Evolutionary conservation across 2,113 vertebrate species (phyloP), one percentile per base, ranked within the genome.

Genomic region (Lathamus discolor): DNA sequence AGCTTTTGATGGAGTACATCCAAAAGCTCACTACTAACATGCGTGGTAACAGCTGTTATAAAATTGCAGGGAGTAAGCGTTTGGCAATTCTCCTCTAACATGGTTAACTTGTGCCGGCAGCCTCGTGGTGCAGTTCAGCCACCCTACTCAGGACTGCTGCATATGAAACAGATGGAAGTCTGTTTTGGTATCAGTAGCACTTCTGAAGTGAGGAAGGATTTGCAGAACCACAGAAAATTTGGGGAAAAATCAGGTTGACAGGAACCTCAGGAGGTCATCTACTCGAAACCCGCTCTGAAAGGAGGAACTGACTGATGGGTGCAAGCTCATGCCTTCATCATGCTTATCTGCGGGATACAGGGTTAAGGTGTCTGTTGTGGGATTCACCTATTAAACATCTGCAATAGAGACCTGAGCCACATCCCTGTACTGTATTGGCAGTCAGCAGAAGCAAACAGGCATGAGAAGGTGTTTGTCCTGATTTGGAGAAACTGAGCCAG

Each of bases 341-440:
- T 2, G 0, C 19, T 59, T 41, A 19, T 2, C 61, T 84, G 44
- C 28, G 49, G 57, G 33, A 49, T 14, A 63, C 24, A 54, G 49
- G 9, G 41, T 52, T 4, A 19, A 17, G 51, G 61, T n/a, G 33
- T 17, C 13, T 25, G 3, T 7, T 24, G 64, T 29, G 68, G 43
- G 46, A 33, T 44, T 74, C 46, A 63, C 13, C 73, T 69, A 0
- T 3, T 16, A 43, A 52, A 43, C 9, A 35, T 10, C 27, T 54
- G 11, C 16, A 35, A 25, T 2, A 39, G 54, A 51, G 23, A 29
- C 25, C 15, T 24, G 28, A 51, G 43, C 76, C 68, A 48, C 22
- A 33, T 83, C 15, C 28, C 31, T 61, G 14, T 8, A 0, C 37
- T 16, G 11, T 27, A 13, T 8, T 46, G 31, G 4, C 1, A 1